phyloP scores from a whole-genome alignment of 2,113 vertebrate species.

The Urocitellus parryii region DNA sequence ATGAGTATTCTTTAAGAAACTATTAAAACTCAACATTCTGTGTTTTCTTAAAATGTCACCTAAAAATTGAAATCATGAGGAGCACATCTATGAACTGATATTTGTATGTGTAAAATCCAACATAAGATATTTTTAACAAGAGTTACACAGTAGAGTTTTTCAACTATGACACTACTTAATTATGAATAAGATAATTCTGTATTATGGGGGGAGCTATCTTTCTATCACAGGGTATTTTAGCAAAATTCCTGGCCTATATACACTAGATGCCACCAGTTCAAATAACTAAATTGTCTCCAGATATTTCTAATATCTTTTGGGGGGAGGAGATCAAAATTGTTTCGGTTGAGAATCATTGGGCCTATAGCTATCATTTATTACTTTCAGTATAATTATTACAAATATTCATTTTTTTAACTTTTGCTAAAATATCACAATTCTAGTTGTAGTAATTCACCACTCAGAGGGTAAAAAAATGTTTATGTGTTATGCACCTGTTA shows the following conservation, averaged over 20 bases:
- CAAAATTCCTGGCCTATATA: background rate
- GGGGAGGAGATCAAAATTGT: background rate
- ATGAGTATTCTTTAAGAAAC: background rate
- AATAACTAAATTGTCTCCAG: background rate
- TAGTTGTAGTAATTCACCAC: background rate
- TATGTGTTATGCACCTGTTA: background rate
- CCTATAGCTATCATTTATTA: background rate
- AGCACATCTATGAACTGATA: background rate
- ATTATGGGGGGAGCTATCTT: rapidly evolving
- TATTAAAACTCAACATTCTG: background rate
- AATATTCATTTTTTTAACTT: conserved; percentile 6
- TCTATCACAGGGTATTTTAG: background rate
- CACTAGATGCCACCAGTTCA: background rate
- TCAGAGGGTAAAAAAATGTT: background rate
- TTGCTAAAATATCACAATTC: background rate
- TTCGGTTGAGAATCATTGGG: background rate
- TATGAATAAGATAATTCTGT: background rate
- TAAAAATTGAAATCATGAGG: background rate
- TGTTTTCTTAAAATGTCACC: background rate
- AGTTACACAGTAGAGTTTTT: background rate
- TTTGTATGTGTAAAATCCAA: background rate
- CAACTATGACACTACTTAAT: background rate
- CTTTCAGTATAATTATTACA: background rate
- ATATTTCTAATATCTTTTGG: background rate
- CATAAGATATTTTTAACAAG: background rate